Evolutionary conservation across 2,113 vertebrate genomes (phyloP).

Genomic region (Dasyornis broadbenti): DNA sequence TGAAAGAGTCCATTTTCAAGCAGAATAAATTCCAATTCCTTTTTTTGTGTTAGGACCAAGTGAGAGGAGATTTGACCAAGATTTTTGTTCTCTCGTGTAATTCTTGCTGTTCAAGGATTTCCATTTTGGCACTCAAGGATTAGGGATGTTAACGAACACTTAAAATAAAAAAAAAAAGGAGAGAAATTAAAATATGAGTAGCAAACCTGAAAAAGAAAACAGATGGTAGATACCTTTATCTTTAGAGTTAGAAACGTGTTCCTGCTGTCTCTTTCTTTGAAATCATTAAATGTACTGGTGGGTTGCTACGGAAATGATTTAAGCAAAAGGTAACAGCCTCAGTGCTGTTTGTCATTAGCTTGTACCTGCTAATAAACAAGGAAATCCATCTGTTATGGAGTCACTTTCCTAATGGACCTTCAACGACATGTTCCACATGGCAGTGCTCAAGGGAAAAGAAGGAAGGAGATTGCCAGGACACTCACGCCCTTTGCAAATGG

Average conservation of each 20-base stretch:
- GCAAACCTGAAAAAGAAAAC: background rate
- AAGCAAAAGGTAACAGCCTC: background rate
- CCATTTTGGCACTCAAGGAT: background rate
- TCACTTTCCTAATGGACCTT: conserved; percentile 1
- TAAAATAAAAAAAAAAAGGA: background rate
- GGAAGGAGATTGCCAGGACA: conserved; percentile 25
- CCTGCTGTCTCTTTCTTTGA: background rate
- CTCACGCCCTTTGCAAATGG: conserved; percentile 39
- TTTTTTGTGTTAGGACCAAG: background rate
- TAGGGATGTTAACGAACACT: background rate
- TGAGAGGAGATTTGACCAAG: background rate
- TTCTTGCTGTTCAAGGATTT: background rate
- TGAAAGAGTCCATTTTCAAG: background rate
- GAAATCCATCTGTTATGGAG: conserved; percentile 12
- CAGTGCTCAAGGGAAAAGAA: conserved; percentile 3
- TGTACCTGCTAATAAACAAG: conserved; percentile 41
- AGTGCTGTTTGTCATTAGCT: conserved; percentile 16
- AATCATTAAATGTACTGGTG: background rate
- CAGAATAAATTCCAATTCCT: background rate
- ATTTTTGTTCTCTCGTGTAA: background rate
- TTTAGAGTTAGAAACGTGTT: background rate
- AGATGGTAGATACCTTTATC: background rate
- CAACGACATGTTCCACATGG: conserved; percentile 23
- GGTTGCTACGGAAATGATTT: conserved; percentile 3
- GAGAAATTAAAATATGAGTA: background rate